Conservation (phyloP, 2,113 vertebrate species). For the Protomyctophum bolini region DNA sequence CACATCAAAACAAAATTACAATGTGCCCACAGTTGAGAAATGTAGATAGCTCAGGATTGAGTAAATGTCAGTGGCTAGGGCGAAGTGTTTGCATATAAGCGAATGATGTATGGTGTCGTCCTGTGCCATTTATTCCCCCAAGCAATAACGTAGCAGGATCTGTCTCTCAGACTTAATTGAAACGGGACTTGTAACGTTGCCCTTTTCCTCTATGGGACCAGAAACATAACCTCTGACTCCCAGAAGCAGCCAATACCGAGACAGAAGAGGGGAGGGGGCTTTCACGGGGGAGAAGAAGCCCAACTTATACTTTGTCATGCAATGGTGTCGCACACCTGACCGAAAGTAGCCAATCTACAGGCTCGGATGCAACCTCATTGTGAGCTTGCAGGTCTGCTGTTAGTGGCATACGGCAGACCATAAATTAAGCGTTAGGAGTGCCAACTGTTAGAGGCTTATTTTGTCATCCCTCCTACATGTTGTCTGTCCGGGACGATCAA, state of each 20-base stretch:
- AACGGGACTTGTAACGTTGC: constrained; percentile 80
- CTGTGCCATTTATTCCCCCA: constrained; percentile 77
- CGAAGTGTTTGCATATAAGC: constrained; percentile 82
- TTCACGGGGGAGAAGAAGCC: constrained; percentile 52
- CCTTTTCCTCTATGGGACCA: constrained; percentile 73
- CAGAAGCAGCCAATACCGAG: constrained; percentile 71
- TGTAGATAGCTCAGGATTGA: constrained; percentile 70
- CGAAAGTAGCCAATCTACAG: too few species aligned
- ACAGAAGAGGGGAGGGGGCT: constrained; percentile 53
- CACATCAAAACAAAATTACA: constrained; percentile 77
- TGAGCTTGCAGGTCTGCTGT: too few species aligned
- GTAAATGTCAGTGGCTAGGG: constrained; percentile 78
- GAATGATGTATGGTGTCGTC: constrained; percentile 78
- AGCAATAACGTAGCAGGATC: constrained; percentile 78
- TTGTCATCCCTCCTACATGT: constrained; percentile 55
- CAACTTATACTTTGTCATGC: too few species aligned
- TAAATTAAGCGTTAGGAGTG: constrained; percentile 36
- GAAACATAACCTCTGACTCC: constrained; percentile 83
- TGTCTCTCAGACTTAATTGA: constrained; percentile 83
- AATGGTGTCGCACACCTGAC: too few species aligned
- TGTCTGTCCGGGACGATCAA: constrained; percentile 26
- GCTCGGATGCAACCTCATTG: too few species aligned
- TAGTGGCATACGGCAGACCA: too few species aligned
- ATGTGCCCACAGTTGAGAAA: constrained; percentile 70
- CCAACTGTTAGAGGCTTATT: constrained; percentile 71